Base-by-base conservation (phyloP, 2,888 invertebrate species). In the Panopea generosa region DNA sequence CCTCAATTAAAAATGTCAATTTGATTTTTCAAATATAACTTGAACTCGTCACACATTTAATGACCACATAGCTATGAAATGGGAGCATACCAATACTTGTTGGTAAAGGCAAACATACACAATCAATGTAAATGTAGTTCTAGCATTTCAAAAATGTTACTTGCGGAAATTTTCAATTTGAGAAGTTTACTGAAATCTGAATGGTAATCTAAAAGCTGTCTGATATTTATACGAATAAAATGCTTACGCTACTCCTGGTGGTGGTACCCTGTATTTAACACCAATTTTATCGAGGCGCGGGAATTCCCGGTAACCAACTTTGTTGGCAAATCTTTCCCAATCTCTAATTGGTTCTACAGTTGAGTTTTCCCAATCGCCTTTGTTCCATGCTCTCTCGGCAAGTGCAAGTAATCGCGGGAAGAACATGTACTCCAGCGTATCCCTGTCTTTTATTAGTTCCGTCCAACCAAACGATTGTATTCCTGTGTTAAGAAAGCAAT, bases 311-410 rank as follows among this genome's bases (percentile, higher is more conserved):
- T 89, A 80, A 2, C 89, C 88, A n/a, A 90, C 69, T 14, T 85
- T 86, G 74, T 88, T 90, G 49, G 87, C 84, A 62, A 90, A 90
- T 1, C 47, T 59, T 43, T 74, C 78, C 88, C 87, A 90, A 59
- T 90, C 88, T 9, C 53, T 27, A 2, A 62, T 52, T 2, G 62
- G 57, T 29, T 79, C 79, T 7, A 65, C 45, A 4, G 70, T 49
- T 6, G 71, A 68, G n/a, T 72, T 69, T 69, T 91, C 90, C 90
- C 90, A 91, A 3, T 63, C 27, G 6, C 88, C 88, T 50, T 84
- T 82, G 57, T 91, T 90, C 91, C 90, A 92, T 0, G 86, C 87
- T 43, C 91, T 72, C 77, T 91, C 91, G 0, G 91, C 91, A 20
- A 90, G 68, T 0, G 90, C 90, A 43, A 89, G 62, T 0, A 90